Percentiles rank a stretch among this genome's conserved stretches.
phyloP scores from a whole-genome alignment of 2,888 invertebrate genomes.

The Nephrotoma flavescens region DNA sequence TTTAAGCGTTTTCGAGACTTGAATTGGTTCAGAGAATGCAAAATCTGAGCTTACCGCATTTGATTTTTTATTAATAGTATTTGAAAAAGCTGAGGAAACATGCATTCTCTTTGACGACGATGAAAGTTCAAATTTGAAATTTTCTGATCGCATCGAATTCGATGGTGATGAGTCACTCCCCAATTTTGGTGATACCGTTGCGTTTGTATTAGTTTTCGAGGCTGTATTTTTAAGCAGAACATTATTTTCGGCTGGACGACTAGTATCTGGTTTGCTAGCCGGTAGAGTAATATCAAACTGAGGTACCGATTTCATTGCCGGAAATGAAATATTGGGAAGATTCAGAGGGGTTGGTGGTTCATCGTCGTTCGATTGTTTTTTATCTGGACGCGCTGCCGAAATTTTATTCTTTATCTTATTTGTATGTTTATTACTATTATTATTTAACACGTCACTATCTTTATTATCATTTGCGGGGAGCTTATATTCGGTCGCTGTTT shows the following conservation, averaged over 20 bases:
- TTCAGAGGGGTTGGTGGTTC: slow-evolving; percentile 33
- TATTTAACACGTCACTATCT: slow-evolving; percentile 3
- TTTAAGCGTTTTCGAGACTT: slow-evolving; percentile 20
- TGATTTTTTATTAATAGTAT: not conserved
- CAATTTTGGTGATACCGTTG: slow-evolving; percentile 16
- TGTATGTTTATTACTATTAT: slow-evolving; percentile 12
- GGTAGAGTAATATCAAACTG: slow-evolving; percentile 25
- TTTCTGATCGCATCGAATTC: not conserved
- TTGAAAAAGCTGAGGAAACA: not conserved
- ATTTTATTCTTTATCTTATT: slow-evolving; percentile 17
- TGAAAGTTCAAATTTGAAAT: not conserved
- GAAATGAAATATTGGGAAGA: slow-evolving; percentile 35
- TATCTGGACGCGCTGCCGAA: slow-evolving; percentile 10
- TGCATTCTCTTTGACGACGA: not conserved
- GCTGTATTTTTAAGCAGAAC: not conserved
- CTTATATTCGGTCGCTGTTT: slow-evolving; percentile 14
- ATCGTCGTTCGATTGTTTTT: slow-evolving; percentile 19
- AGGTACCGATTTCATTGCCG: slow-evolving; percentile 25
- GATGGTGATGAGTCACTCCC: not conserved
- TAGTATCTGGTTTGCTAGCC: not conserved
- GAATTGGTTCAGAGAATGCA: slow-evolving; percentile 36
- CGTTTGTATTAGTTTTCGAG: slow-evolving; percentile 9
- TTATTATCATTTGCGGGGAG: slow-evolving; percentile 11
- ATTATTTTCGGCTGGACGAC: not conserved
- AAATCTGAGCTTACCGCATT: slow-evolving; percentile 15